These are phyloP conservation scores for Hypsibius dujardini DNA, from an alignment of 1,140 invertebrate genomes.

Conservation along the genomic window DNA sequence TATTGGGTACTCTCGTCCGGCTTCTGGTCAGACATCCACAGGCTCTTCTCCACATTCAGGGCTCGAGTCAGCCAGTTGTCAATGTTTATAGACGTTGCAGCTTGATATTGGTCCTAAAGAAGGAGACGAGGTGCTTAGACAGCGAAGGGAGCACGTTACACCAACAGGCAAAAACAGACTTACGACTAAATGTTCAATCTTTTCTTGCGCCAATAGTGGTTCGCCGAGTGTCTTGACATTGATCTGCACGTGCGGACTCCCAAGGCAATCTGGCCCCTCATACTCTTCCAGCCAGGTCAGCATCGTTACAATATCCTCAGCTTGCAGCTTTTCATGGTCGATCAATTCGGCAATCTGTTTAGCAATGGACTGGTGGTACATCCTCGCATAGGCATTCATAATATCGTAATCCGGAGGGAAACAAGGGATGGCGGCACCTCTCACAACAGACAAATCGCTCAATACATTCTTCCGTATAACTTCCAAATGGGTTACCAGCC, in stretches of 20 bases:
- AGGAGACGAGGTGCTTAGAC: too few species aligned
- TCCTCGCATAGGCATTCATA: conserved; percentile 66
- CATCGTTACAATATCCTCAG: conserved; percentile 86
- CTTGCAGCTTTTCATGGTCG: conserved; percentile 45
- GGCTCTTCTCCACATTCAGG: not conserved
- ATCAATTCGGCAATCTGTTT: conserved; percentile 19
- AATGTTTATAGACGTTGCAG: not conserved
- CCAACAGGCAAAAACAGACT: too few species aligned
- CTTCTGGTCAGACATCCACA: not conserved
- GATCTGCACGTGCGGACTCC: not conserved
- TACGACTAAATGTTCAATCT: not conserved
- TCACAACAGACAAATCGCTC: conserved; percentile 71
- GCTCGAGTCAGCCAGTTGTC: not conserved
- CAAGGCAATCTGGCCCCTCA: conserved; percentile 21
- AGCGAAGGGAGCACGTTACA: too few species aligned
- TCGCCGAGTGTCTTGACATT: not conserved
- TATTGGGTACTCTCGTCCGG: not conserved
- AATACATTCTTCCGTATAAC: conserved; percentile 67
- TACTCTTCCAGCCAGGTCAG: conserved; percentile 60
- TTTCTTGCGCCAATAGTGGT: not conserved
- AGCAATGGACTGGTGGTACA: conserved; percentile 53
- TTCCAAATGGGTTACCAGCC: conserved; percentile 60
- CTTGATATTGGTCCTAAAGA: not conserved
- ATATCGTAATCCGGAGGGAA: conserved; percentile 92
- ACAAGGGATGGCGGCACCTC: conserved; percentile 45